Evolutionary conservation across 1,140 invertebrate genomes (phyloP).

Genomic region (Ylistrum balloti): DNA sequence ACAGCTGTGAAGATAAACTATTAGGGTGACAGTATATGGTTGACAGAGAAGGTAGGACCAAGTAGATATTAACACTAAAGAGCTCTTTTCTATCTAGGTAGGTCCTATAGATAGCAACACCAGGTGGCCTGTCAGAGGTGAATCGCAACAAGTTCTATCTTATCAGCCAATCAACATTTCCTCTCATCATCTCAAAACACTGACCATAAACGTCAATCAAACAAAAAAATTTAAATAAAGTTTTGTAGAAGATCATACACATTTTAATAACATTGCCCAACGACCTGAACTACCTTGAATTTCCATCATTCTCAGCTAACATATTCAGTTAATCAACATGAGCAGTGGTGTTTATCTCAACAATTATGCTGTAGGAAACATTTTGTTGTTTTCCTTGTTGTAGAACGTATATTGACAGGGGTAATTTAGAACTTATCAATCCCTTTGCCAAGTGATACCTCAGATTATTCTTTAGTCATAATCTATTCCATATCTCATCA

Average conservation of each 20-base stretch:
- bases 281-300: neutral
- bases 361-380: no score
- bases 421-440: no score
- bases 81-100: neutral
- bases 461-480: no score
- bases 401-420: no score
- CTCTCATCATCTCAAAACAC: neutral
- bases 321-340: neutral
- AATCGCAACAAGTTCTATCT: neutral
- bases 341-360: no score
- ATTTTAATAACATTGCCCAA: neutral
- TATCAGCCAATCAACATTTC: neutral
- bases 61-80: conserved; percentile 1
- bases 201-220: conserved; percentile 35
- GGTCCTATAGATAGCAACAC: neutral
- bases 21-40: neutral
- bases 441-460: no score
- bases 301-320: neutral
- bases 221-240: neutral
- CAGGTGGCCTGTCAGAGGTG: neutral
- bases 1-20: conserved; percentile 34
- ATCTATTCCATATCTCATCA: no score
- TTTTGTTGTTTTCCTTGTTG: no score
- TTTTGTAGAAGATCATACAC: neutral
- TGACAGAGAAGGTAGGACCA: neutral